Percentiles rank a stretch among this genome's conserved stretches.
Conservation (phyloP, 2,888 invertebrate species). For the Mimas tiliae region DNA sequence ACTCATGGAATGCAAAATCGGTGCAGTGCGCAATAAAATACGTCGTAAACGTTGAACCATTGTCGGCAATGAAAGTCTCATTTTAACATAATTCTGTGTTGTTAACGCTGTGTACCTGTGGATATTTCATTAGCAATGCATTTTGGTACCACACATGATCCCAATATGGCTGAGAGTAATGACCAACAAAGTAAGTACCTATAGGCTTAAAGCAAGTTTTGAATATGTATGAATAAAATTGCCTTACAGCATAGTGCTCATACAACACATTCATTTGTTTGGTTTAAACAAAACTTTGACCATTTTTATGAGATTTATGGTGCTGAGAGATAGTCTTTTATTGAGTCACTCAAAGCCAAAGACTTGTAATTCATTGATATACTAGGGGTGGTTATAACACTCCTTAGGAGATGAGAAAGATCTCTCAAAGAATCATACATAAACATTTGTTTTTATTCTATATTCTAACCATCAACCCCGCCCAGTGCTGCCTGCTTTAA, state of each 20-base stretch:
- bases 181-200: neutral
- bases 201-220: neutral
- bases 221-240: neutral
- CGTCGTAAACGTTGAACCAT: neutral
- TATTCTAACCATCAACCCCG: neutral
- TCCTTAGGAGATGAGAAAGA: too few species aligned
- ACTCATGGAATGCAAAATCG: constrained; percentile 22
- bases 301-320: too few species aligned
- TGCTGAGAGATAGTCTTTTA: too few species aligned
- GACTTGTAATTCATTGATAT: too few species aligned
- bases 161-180: neutral
- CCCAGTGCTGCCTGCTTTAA: neutral
- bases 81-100: neutral
- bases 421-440: too few species aligned
- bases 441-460: too few species aligned
- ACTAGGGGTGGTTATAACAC: too few species aligned
- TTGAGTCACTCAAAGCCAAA: too few species aligned
- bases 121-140: neutral
- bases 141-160: neutral
- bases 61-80: neutral
- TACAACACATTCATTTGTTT: neutral
- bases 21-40: constrained; percentile 5
- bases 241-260: neutral
- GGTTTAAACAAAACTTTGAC: too few species aligned
- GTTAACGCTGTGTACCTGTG: neutral